Evolutionary conservation across 2,797 vertebrate species (phyloP), one percentile per base, ranked within the genome.

Genomic region (Sternarchorhynchus goeldii): DNA sequence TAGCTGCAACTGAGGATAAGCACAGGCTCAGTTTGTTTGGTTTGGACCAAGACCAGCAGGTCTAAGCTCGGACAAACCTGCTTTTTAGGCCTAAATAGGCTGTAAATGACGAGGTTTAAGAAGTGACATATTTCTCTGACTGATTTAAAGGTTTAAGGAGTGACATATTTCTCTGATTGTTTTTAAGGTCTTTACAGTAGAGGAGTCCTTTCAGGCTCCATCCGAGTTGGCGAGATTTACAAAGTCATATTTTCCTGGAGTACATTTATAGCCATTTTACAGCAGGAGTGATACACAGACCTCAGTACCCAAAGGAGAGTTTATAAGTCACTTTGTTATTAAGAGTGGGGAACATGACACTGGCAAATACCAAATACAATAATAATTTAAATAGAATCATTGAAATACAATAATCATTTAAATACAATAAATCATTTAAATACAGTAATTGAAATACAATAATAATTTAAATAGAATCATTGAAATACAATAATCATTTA

Each of bases 121-220:
- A 25, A 25, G 25, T 1, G 25, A 25, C 25, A 25, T 25, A 25
- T 25, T 25, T 25, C 25, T 25, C 25, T 25, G 25, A 25, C 25
- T 25, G 25, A 25, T 25, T 25, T 25, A 25, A 90, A 83, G 79
- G 84, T 88, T 87, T 84, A 87, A 87, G 89, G 89, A 88, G 85
- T 89, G 86, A 84, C 89, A 87, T 89, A 89, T 86, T 88, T 90
- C 90, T 90, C 86, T 85, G 59, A 81, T 88, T 90, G 41, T 81
- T 91, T 84, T 89, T 85, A 81, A 85, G 84, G 76, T 87, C 82
- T 81, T 79, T 88, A 93, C 89, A 91, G 88, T 89, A 87, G 89
- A 25, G 25, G 25, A 25, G 89, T 88, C 85, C 88, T 87, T 89
- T 91, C 82, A 89, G 75, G 86, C 78, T 84, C 5, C 74, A 88